Percentiles rank a stretch among this genome's conserved stretches.
Evolutionary conservation across 2,113 vertebrate species (phyloP).

Genomic region (Campylomormyrus tamandua): DNA sequence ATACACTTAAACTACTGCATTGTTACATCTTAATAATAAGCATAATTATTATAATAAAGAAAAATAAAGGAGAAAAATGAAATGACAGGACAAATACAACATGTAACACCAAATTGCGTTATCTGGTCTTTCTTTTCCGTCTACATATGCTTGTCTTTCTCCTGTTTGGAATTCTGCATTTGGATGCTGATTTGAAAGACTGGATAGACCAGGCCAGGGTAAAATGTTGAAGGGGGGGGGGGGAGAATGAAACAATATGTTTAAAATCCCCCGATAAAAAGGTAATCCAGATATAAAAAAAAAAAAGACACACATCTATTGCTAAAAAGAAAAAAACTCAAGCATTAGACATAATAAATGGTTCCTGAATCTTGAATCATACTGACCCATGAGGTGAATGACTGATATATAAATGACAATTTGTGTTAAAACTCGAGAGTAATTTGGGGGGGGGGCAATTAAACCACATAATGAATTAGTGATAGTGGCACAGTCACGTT

Average conservation of each 20-base stretch:
- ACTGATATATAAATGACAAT: neutral
- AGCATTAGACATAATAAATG: neutral
- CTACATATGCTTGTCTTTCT: constrained; percentile 41
- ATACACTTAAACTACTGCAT: constrained; percentile 52
- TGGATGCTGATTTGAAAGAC: neutral
- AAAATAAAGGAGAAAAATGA: constrained; percentile 48
- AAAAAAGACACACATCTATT: neutral
- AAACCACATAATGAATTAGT: neutral
- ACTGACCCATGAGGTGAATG: neutral
- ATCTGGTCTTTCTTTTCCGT: constrained; percentile 41
- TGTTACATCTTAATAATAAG: constrained; percentile 60
- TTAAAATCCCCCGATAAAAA: neutral
- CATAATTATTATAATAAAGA: constrained; percentile 42
- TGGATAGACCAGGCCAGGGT: neutral
- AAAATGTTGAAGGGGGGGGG: neutral
- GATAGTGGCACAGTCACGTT: neutral
- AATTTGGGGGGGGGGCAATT: neutral
- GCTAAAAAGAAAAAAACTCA: neutral
- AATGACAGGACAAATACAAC: constrained; percentile 54
- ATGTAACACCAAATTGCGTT: constrained; percentile 42
- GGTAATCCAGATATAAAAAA: neutral
- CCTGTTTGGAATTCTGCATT: constrained; percentile 9
- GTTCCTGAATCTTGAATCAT: neutral
- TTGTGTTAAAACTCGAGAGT: neutral
- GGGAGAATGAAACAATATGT: neutral